Percentiles rank a stretch among this genome's conserved stretches.
phyloP scores from a whole-genome alignment of 1,140 invertebrate genomes.

The Arion vulgaris region DNA sequence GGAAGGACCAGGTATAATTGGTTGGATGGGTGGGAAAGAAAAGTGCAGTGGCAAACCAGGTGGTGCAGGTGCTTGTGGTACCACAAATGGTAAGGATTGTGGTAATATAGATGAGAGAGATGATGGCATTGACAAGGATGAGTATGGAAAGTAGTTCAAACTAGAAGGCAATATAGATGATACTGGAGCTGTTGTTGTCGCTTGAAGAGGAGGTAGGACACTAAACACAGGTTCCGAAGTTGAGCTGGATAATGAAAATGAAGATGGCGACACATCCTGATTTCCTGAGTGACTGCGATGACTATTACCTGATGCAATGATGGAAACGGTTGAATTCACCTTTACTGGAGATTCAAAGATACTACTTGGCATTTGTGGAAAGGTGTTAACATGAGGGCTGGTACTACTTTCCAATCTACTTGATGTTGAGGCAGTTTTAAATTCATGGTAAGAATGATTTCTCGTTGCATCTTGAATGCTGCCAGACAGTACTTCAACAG shows the following conservation, averaged over 20 bases:
- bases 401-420: background rate
- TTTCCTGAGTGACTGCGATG: background rate
- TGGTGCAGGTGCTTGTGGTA: background rate
- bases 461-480: background rate
- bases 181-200: background rate
- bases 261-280: background rate
- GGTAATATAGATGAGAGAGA: slow-evolving; percentile 23
- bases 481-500: background rate
- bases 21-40: background rate
- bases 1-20: background rate
- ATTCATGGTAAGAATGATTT: background rate
- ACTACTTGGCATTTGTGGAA: background rate
- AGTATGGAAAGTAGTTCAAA: slow-evolving; percentile 21
- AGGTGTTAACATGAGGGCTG: background rate
- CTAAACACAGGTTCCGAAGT: background rate
- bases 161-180: slow-evolving; percentile 11
- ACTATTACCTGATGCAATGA: background rate
- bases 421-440: background rate
- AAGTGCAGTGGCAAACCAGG: background rate
- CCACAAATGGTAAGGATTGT: background rate
- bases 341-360: background rate
- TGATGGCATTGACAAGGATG: background rate
- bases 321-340: background rate
- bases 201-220: slow-evolving; percentile 13
- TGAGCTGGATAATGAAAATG: background rate